Conservation (phyloP, 1,140 invertebrate genomes). For the Drosophila ficusphila region DNA sequence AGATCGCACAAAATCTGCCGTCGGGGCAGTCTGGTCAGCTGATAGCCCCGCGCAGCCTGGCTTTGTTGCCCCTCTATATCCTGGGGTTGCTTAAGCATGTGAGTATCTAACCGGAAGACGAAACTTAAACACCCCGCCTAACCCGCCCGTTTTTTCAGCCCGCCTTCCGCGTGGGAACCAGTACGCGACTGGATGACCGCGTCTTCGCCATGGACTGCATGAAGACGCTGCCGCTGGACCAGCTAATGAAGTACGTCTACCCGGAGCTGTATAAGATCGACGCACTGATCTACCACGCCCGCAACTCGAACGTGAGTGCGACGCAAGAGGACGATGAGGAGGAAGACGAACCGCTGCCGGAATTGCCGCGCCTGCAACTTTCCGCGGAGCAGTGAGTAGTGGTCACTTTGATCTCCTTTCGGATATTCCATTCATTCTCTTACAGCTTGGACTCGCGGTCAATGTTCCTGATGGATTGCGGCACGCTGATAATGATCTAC, state of each 20-base stretch:
- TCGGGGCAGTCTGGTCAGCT: slow-evolving; percentile 87
- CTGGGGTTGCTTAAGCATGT: slow-evolving; percentile 96
- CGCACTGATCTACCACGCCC: slow-evolving; percentile 85
- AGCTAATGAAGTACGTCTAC: slow-evolving; percentile 94
- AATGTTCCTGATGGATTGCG: slow-evolving; percentile 95
- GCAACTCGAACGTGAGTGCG: slow-evolving; percentile 85
- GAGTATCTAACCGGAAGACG: slow-evolving; percentile 81
- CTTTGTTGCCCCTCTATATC: slow-evolving; percentile 95
- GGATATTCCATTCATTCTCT: not conserved
- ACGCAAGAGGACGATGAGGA: slow-evolving; percentile 85
- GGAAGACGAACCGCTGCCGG: slow-evolving; percentile 86
- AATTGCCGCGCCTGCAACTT: slow-evolving; percentile 88
- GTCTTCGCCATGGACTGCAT: slow-evolving; percentile 97
- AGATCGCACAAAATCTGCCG: slow-evolving; percentile 88
- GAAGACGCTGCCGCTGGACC: slow-evolving; percentile 93
- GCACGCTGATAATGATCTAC: slow-evolving; percentile 93
- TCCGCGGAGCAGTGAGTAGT: slow-evolving; percentile 87
- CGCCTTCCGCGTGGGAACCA: slow-evolving; percentile 94
- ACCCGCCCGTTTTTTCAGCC: slow-evolving; percentile 85
- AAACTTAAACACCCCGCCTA: not conserved
- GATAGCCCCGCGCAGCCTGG: slow-evolving; percentile 89
- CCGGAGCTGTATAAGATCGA: slow-evolving; percentile 97
- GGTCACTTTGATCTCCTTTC: too few relatives aligned
- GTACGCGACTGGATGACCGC: slow-evolving; percentile 96
- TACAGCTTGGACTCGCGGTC: slow-evolving; percentile 92